These are phyloP conservation scores for Plestiodon gilberti DNA, from an alignment of 2,113 vertebrate genomes.

Conservation along the genomic window DNA sequence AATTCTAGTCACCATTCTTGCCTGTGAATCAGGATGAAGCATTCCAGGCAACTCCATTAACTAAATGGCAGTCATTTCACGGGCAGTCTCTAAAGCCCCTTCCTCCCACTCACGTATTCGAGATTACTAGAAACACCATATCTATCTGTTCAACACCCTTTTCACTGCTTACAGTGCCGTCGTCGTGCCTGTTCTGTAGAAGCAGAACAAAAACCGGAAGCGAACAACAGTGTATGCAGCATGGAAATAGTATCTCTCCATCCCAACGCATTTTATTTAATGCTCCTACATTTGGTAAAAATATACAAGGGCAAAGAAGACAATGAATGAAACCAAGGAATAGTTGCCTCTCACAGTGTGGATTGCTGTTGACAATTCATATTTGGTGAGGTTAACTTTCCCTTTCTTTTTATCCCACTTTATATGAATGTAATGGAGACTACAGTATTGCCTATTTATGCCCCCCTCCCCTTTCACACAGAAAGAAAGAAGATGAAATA, in stretches of 20 bases:
- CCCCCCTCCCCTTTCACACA: too few relatives aligned
- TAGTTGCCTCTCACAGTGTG: neutral
- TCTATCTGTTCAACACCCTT: neutral
- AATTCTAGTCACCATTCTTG: constrained; percentile 50
- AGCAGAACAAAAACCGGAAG: neutral
- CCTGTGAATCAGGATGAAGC: constrained; percentile 57
- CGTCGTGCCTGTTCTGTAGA: neutral
- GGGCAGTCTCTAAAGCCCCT: neutral
- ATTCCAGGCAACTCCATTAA: neutral
- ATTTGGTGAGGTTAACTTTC: neutral
- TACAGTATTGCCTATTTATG: neutral
- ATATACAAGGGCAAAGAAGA: too few relatives aligned
- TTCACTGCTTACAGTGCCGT: neutral
- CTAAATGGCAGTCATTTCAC: neutral
- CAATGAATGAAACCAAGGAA: neutral
- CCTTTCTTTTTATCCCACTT: neutral
- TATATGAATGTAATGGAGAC: neutral
- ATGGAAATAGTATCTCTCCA: neutral
- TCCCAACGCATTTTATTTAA: too few relatives aligned
- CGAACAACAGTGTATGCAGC: neutral
- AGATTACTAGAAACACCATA: neutral
- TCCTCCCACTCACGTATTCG: neutral
- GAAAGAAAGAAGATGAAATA: too few relatives aligned
- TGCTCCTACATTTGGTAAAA: too few relatives aligned
- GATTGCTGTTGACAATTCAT: neutral